phyloP scores from a whole-genome alignment of 2,113 vertebrate species.

The Bubalus kerabau region DNA sequence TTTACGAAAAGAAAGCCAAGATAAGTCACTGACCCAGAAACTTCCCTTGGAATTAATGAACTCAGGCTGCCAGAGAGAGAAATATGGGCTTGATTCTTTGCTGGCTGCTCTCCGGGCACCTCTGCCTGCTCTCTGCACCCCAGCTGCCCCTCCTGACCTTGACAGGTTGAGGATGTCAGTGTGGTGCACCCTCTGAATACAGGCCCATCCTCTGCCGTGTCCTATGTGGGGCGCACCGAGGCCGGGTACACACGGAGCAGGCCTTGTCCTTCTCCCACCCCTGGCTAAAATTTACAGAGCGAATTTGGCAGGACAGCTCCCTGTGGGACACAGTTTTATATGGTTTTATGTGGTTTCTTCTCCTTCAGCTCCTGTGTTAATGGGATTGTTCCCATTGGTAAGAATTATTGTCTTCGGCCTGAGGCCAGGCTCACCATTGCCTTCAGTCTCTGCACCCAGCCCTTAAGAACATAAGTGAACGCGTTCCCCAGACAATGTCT shows the following conservation, averaged over 20 bases:
- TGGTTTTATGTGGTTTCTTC: not conserved
- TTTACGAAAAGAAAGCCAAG: not conserved
- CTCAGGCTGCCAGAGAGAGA: not conserved
- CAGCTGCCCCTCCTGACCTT: not conserved
- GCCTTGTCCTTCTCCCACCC: accelerated
- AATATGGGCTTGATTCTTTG: conserved; percentile 28
- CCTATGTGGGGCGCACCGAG: accelerated
- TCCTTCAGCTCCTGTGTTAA: not conserved
- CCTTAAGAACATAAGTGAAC: not conserved
- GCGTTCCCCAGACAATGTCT: not conserved
- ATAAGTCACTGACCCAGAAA: not conserved
- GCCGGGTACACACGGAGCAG: accelerated
- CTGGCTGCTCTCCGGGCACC: not conserved
- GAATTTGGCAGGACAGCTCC: not conserved
- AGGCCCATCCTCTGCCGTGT: accelerated
- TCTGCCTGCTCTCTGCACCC: accelerated
- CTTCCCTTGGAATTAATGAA: not conserved
- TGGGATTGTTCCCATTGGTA: not conserved
- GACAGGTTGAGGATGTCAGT: accelerated
- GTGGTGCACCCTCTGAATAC: accelerated
- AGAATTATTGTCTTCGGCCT: not conserved
- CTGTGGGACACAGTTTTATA: accelerated
- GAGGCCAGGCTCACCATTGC: not conserved
- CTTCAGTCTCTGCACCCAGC: not conserved
- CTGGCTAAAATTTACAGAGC: accelerated